These are phyloP conservation scores for Heterotis niloticus DNA, from an alignment of 2,113 vertebrate species.

Conservation along the genomic window DNA sequence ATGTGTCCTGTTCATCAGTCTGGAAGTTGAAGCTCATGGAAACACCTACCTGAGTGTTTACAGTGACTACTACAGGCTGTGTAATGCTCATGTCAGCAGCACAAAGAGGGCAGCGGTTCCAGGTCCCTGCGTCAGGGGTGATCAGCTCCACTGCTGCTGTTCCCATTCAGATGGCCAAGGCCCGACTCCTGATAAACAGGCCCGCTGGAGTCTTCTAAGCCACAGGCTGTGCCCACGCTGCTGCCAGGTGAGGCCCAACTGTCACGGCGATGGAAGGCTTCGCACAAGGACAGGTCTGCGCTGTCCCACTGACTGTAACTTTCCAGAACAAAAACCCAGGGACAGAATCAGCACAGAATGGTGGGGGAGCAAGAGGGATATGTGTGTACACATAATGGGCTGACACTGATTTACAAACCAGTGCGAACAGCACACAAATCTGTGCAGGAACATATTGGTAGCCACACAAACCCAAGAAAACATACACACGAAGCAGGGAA, in stretches of 20 bases:
- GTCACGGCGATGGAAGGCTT: constrained; percentile 83
- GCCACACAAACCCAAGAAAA: constrained; percentile 18
- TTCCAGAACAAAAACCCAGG: constrained; percentile 71
- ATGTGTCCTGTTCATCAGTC: not conserved
- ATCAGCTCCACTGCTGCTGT: constrained; percentile 62
- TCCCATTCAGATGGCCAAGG: constrained; percentile 74
- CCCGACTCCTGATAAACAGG: constrained; percentile 59
- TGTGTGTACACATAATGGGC: constrained; percentile 33
- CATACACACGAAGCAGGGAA: constrained; percentile 15
- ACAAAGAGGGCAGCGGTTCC: not conserved
- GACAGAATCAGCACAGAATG: constrained; percentile 30
- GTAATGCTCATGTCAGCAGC: not conserved
- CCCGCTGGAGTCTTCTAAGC: constrained; percentile 54
- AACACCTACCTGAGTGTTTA: constrained; percentile 6
- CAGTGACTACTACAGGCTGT: not conserved
- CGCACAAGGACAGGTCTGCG: constrained; percentile 84
- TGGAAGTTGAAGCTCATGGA: not conserved
- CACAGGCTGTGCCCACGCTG: constrained; percentile 58
- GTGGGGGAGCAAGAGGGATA: constrained; percentile 23
- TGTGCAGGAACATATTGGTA: not conserved
- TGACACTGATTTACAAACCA: constrained; percentile 30
- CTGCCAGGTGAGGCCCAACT: constrained; percentile 68
- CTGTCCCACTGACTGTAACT: constrained; percentile 92
- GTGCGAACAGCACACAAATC: not conserved
- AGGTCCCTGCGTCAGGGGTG: constrained; percentile 54